Percentiles rank a stretch among this genome's conserved stretches.
phyloP scores from a whole-genome alignment of 2,113 vertebrate species.

The Nesoenas mayeri region DNA sequence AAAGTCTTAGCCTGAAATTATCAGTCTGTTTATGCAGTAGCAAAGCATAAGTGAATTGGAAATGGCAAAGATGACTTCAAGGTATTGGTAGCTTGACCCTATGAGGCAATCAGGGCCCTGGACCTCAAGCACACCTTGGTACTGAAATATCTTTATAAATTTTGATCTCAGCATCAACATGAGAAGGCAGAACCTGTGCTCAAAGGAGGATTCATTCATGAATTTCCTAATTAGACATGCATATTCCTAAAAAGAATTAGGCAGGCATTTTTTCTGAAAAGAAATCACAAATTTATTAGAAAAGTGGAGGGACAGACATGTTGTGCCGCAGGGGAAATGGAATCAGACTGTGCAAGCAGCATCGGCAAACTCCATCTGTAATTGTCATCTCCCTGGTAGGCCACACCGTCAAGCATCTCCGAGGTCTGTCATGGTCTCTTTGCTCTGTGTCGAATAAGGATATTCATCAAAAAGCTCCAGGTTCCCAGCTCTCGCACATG shows the following conservation, averaged over 20 bases:
- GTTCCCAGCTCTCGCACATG: slow-evolving; percentile 19
- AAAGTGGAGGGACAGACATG: background rate
- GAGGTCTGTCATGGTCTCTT: slow-evolving; percentile 18
- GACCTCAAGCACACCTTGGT: background rate
- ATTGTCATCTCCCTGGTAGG: slow-evolving; percentile 13
- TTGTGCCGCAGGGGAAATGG: background rate
- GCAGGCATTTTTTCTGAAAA: background rate
- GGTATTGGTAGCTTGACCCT: accelerated
- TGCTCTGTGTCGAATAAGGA: background rate
- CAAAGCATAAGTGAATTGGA: background rate
- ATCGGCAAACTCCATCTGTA: background rate
- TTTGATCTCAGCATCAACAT: background rate
- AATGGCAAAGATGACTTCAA: background rate
- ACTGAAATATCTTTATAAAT: background rate
- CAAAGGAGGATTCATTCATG: background rate
- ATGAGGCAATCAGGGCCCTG: background rate
- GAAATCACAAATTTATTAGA: background rate
- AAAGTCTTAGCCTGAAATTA: background rate
- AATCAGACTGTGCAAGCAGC: background rate
- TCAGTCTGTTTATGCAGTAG: background rate
- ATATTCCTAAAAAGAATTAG: background rate
- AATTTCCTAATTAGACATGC: background rate
- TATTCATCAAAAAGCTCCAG: slow-evolving; percentile 52
- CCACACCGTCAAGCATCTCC: background rate
- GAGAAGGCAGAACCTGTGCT: background rate